Conservation (phyloP, 1,140 invertebrate genomes). For the Pygmarrhopalites habei region DNA sequence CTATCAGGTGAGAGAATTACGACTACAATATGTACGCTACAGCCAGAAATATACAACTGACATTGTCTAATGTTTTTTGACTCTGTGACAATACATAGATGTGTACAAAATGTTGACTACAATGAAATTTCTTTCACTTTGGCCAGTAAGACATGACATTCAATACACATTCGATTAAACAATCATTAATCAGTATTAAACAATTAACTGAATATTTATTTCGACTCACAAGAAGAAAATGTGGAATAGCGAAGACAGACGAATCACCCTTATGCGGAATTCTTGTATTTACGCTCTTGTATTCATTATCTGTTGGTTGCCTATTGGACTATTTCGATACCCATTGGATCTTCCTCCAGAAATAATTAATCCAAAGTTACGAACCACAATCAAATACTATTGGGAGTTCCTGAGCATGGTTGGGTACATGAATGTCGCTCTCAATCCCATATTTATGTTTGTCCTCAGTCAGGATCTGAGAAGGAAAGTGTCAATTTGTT, state of each 20-base stretch:
- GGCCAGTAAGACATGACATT: conserved; percentile 8
- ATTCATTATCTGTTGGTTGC: not conserved
- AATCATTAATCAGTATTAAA: too few species aligned
- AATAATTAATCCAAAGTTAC: not conserved
- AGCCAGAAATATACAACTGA: too few species aligned
- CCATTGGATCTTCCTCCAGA: not conserved
- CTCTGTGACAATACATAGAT: too few species aligned
- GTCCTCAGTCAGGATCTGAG: not conserved
- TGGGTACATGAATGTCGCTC: not conserved
- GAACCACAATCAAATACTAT: not conserved
- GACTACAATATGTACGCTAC: too few species aligned
- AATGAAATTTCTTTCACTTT: not conserved
- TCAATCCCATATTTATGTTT: not conserved
- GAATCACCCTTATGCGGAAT: not conserved
- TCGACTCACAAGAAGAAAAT: not conserved
- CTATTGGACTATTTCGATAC: not conserved
- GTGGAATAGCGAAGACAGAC: not conserved
- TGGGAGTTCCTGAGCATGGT: not conserved
- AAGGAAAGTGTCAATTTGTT: not conserved
- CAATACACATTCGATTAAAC: too few species aligned
- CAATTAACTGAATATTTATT: too few species aligned
- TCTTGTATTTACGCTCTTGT: not conserved
- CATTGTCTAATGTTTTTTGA: too few species aligned
- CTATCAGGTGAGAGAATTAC: not conserved
- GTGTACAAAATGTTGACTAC: not conserved